A percentile compares a stretch with the other conserved stretches of the same genome.
These are phyloP conservation scores for Tympanoctomys barrerae DNA, from an alignment of 2,797 vertebrate species.

Conservation along the genomic window DNA sequence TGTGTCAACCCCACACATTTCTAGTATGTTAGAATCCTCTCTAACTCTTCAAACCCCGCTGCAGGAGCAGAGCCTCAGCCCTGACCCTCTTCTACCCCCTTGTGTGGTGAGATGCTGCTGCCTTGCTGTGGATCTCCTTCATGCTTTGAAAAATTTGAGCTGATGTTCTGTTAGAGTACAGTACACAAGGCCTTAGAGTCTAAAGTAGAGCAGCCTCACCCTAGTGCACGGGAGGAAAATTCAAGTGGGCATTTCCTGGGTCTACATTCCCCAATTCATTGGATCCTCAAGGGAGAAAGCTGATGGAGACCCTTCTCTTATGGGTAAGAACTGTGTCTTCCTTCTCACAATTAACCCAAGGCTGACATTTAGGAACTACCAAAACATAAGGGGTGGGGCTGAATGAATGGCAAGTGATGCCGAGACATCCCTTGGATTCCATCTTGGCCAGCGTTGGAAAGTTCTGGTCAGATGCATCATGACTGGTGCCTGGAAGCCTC, in stretches of 20 bases:
- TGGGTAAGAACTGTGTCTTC: background rate
- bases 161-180: background rate
- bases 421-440: background rate
- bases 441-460: background rate
- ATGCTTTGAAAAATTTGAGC: background rate
- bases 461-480: background rate
- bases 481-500: background rate
- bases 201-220: background rate
- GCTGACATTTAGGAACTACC: background rate
- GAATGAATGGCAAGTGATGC: background rate
- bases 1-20: background rate
- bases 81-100: background rate
- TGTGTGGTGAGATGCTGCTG: background rate
- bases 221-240: background rate
- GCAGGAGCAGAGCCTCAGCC: background rate
- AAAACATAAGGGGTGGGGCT: background rate
- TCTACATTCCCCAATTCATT: background rate
- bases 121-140: background rate
- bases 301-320: background rate
- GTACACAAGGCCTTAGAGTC: background rate
- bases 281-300: background rate
- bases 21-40: background rate
- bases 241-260: background rate
- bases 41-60: background rate
- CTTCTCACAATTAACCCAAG: background rate